Evolutionary conservation across 2,888 invertebrate genomes (phyloP), one percentile per base, ranked within the genome.

Genomic region (Pharmacophagus antenor): DNA sequence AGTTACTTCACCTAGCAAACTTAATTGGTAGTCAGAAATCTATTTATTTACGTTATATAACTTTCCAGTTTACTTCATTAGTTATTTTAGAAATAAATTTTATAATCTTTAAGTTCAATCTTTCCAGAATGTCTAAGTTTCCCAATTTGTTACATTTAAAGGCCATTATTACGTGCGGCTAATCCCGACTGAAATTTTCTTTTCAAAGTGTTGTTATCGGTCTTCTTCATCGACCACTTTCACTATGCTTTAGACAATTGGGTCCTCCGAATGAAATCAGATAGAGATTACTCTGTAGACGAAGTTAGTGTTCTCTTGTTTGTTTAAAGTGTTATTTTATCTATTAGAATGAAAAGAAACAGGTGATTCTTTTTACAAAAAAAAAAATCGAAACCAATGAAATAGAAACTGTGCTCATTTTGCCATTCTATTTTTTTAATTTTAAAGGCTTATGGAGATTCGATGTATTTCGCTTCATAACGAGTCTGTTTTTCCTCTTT

Each of bases 191-290:
- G 31, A 12, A 20, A 18, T 50, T 52, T 46, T 10, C 47, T 55
- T 54, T 3, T 18, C 18, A 15, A 23, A 44, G 55, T 48, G 23
- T 48, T 48, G 31, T 48, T 56, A 56, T 56, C 41, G 22, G 56
- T 18, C 10, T 17, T 31, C n/a, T 27, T n/a, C 18, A 37, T 23
- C 41, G 17, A 47, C n/a, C 8, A n/a, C 7, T 31, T 47, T 1
- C 18, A 25, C 15, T 12, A n/a, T 10, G 22, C 5, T 20, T 27
- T n/a, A 25, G 44, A 46, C 25, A 54, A 46, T 54, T 44, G 27
- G 46, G 44, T 44, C 18, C 23, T 23, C 8, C 20, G 44, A 18
- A 46, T 37, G 37, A 41, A 56, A 56, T 56, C 56, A 37, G 56
- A 56, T 48, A 56, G 48, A 20, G 17, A 37, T 20, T 23, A 31